Evolutionary conservation across 2,797 vertebrate genomes (phyloP).

Genomic region (Syngnathus acus): DNA sequence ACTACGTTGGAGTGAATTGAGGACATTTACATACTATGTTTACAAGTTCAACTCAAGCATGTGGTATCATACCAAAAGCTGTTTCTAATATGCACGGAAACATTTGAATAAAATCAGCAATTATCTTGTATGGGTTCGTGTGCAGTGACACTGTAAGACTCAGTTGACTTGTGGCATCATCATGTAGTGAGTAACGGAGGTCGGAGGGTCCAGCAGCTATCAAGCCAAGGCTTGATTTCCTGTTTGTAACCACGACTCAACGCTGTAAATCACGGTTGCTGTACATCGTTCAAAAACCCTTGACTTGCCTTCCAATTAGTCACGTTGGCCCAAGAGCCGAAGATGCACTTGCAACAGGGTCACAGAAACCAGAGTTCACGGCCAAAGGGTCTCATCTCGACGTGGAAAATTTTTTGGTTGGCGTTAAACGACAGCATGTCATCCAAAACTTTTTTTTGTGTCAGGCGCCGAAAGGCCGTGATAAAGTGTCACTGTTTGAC

Average conservation of each 20-base stretch:
- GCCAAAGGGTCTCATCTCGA: not conserved
- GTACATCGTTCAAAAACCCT: not conserved
- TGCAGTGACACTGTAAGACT: not conserved
- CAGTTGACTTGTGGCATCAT: constrained; percentile 1
- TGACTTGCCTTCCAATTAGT: constrained; percentile 6
- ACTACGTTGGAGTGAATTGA: no score
- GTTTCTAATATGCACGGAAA: not conserved
- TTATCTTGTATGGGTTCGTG: not conserved
- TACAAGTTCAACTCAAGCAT: not conserved
- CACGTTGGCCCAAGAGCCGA: not conserved
- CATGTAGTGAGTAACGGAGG: not conserved
- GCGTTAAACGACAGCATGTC: constrained; percentile 22
- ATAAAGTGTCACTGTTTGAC: constrained; percentile 1
- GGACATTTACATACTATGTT: not conserved
- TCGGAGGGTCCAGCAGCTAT: not conserved
- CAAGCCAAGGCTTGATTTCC: constrained; percentile 1
- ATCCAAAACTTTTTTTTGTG: constrained; percentile 14
- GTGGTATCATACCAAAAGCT: not conserved
- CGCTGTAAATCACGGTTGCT: not conserved
- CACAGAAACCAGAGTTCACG: not conserved
- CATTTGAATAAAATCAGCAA: not conserved
- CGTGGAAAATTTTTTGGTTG: not conserved
- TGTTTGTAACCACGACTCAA: constrained; percentile 6
- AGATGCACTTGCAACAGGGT: constrained; percentile 4
- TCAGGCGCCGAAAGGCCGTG: not conserved